Conservation (phyloP, 2,888 invertebrate genomes). For the Didymodactylos carnosus region DNA sequence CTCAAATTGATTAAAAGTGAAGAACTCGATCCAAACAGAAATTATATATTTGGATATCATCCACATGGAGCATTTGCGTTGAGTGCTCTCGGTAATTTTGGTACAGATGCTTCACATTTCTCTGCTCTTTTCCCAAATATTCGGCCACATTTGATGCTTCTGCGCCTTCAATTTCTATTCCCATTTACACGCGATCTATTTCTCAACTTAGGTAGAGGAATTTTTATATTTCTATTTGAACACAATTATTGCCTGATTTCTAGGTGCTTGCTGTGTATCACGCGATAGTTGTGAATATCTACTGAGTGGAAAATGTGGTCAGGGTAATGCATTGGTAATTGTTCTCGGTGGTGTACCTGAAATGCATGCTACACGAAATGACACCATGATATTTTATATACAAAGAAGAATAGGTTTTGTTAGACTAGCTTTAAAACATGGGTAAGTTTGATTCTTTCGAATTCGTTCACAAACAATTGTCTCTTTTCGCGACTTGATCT, state of each 20-base stretch:
- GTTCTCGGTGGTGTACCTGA: not conserved
- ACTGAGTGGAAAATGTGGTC: not conserved
- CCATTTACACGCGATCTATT: slow-evolving; percentile 48
- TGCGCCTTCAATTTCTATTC: slow-evolving; percentile 51
- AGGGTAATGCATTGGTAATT: not conserved
- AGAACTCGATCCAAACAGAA: not conserved
- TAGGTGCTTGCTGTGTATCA: slow-evolving; percentile 26
- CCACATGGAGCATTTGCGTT: slow-evolving; percentile 71
- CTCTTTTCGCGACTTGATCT: too few species aligned
- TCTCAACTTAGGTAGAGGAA: not conserved
- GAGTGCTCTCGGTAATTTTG: slow-evolving; percentile 59
- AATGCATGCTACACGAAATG: not conserved
- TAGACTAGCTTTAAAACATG: not conserved
- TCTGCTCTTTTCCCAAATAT: slow-evolving; percentile 36
- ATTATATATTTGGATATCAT: slow-evolving; percentile 45
- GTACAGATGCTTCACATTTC: slow-evolving; percentile 42
- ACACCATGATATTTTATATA: not conserved
- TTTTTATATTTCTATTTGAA: not conserved
- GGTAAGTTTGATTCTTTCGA: not conserved
- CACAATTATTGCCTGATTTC: slow-evolving; percentile 39
- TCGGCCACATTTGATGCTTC: slow-evolving; percentile 40
- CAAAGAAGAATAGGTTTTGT: not conserved
- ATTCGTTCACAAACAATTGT: not conserved
- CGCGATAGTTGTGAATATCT: not conserved
- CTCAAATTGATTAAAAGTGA: not conserved